Conservation (phyloP, 2,797 vertebrate genomes). For the Sebastes nivosus region DNA sequence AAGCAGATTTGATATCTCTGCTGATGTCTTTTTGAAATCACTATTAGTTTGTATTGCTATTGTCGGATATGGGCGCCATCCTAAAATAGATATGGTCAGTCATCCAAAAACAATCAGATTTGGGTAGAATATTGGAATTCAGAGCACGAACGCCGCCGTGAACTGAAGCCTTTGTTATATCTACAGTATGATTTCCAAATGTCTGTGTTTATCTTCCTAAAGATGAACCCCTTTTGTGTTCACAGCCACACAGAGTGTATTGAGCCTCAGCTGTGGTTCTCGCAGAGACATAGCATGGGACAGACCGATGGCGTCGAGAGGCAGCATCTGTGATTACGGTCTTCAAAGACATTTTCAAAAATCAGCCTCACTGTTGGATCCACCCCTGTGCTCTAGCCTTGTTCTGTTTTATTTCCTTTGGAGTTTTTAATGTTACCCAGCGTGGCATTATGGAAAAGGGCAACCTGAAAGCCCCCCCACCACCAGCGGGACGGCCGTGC, state of each 20-base stretch:
- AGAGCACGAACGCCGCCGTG: not conserved
- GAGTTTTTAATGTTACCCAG: conserved; percentile 64
- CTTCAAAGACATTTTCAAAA: conserved; percentile 68
- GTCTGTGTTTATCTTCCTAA: conserved; percentile 12
- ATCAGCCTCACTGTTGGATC: conserved; percentile 60
- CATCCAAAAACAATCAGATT: conserved; percentile 12
- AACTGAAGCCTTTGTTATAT: not conserved
- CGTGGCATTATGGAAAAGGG: conserved; percentile 63
- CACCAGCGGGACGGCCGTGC: conserved; percentile 35
- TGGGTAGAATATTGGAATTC: not conserved
- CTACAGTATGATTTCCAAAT: not conserved
- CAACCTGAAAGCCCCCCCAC: conserved; percentile 57
- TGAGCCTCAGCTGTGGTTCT: conserved; percentile 17
- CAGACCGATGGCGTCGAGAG: conserved; percentile 43
- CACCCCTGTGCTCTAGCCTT: conserved; percentile 53
- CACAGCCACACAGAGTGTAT: not conserved
- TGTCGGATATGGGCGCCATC: not conserved
- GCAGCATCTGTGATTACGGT: conserved; percentile 48
- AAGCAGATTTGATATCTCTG: not conserved
- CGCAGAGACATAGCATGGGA: conserved; percentile 31
- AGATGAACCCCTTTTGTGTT: not conserved
- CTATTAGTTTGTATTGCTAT: not conserved
- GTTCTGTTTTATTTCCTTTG: conserved; percentile 63
- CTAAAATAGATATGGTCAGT: not conserved
- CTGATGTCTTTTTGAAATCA: not conserved